Base-by-base conservation (phyloP, 2,113 vertebrate genomes). In the Eonycteris spelaea region DNA sequence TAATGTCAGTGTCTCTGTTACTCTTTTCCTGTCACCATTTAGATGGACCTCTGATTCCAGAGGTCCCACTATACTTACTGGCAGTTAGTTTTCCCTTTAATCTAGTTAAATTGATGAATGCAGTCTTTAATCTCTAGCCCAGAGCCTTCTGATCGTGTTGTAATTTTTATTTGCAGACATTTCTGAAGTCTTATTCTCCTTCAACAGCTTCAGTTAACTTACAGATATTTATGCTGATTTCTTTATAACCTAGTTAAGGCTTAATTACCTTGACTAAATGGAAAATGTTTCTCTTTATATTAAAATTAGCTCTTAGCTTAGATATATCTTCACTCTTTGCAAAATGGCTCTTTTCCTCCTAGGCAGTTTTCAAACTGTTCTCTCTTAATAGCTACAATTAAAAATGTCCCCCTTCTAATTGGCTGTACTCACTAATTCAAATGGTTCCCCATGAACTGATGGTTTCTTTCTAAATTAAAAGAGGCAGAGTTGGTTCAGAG, bases 51-150 rank as follows among this genome's bases (percentile, higher is more conserved):
- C 65, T 80, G 85, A 63, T 94, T n/a, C 85, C 83, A 95, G 63
- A 93, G 61, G 40, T 53, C 35, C 30, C 38, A 35, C 4, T 93
- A 4, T 57, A 57, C 28, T 75, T 8, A 79, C 6, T 71, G 68
- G 12, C 22, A 86, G 61, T 91, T 30, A 28, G 8, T 89, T 95
- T 97, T 90, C 59, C 92, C 55, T 97, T 96, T 89, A 87, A 57
- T 93, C 77, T 91, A 78, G 77, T 97, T 95, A 93, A 75, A 51
- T 68, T 93, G 86, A 95, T 95, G 89, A 93, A 95, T 93, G 68
- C 11, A 83, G n/a, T 40, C 87, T 91, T 96, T 95, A 80, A 48
- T 95, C 55, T 96, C 65, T 67, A 65, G n/a, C 43, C 73, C 65
- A 16, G 79, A 94, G 77, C 90, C 89, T 96, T 95, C 55, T 80